phyloP scores from a whole-genome alignment of 1,140 invertebrate species.

The Apis florea region DNA sequence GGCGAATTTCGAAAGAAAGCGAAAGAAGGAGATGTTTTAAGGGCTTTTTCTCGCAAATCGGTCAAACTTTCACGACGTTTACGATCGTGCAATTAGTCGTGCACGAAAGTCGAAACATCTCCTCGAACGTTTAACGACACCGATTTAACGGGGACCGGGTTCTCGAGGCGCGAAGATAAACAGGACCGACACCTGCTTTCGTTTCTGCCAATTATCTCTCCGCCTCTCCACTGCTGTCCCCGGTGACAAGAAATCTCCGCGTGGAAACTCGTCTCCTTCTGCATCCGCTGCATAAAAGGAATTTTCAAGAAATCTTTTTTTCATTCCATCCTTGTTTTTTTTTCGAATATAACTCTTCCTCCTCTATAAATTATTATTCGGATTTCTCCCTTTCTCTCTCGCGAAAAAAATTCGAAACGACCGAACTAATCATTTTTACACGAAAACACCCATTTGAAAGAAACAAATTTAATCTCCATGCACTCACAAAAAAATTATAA shows the following conservation, averaged over 20 bases:
- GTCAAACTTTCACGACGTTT: slow-evolving; percentile 21
- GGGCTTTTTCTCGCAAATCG: background rate
- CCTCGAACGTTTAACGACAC: background rate
- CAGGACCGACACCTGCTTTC: background rate
- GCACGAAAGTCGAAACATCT: background rate
- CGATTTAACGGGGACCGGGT: background rate
- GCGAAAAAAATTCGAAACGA: no score
- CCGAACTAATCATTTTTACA: no score
- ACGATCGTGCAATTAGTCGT: background rate
- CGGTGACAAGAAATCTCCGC: background rate
- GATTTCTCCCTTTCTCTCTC: no score
- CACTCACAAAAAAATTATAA: no score
- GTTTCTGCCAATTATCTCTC: slow-evolving; percentile 8
- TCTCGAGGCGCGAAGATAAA: slow-evolving; percentile 27
- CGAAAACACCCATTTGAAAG: no score
- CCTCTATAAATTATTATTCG: no score
- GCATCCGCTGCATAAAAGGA: no score
- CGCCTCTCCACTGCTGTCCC: no score
- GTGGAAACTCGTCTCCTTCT: background rate
- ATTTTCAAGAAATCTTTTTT: no score
- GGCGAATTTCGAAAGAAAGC: background rate
- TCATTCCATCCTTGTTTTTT: no score
- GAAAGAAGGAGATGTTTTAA: background rate
- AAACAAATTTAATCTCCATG: no score
- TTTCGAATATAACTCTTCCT: no score